Base-by-base conservation (phyloP, 2,888 invertebrate genomes). In the Pandemis corylana region DNA sequence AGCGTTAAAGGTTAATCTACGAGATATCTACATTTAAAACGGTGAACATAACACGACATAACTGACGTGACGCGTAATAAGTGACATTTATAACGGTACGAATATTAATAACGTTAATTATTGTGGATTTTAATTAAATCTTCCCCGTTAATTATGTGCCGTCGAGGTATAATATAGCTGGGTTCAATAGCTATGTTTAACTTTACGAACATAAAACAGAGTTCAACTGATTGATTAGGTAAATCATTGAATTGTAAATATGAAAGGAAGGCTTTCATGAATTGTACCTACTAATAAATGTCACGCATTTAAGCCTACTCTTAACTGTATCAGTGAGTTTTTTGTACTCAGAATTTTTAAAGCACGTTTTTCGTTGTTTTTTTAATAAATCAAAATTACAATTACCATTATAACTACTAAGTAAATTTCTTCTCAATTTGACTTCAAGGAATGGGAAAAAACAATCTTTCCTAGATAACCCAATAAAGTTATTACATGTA, bases 61-160 rank as follows among this genome's bases (percentile, higher is more conserved):
- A 36, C 28, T 36, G 28, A 36, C 28, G 28, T 51, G 51, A 51
- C n/a, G n/a, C n/a, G n/a, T n/a, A n/a, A 51, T n/a, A 51, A 51
- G 51, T n/a, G 51, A 51, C 51, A 51, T 51, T 51, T 51, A 51
- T 51, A 51, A 49, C 7, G 44, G 1, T 12, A 49, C 12, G 46
- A 49, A 49, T 12, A 49, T 51, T 51, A 5, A 51, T 51, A 13
- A 51, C 13, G 53, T 56, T 56, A 4, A 53, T 53, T 53, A 53
- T 53, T 53, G 15, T 53, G 15, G 53, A n/a, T 53, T 53, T 53
- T 53, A 53, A 56, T 56, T 56, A 56, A 53, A 53, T 13, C 15
- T 53, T 15, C 53, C 15, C 15, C 13, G 53, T 2, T 53, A 15
- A 53, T 53, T 15, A 53, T 15, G 53, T 56, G 53, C 53, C 53